These are phyloP conservation scores for Malurus alboscapulatus DNA, from an alignment of 2,113 vertebrate species.

Conservation along the genomic window DNA sequence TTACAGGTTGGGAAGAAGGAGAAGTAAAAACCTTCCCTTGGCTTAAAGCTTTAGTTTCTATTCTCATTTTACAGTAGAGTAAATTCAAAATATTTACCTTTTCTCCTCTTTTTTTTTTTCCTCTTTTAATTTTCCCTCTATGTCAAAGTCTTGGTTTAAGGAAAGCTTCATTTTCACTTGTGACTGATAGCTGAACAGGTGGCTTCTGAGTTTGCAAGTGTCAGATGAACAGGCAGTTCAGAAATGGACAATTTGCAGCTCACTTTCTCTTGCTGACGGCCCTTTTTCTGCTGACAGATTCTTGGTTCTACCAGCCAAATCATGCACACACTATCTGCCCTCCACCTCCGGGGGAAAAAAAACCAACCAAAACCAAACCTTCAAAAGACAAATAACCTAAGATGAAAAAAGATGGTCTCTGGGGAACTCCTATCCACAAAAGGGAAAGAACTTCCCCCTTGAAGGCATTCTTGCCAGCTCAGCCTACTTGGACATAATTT, in stretches of 20 bases:
- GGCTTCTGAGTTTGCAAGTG: slow-evolving; percentile 74
- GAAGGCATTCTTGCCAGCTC: slow-evolving; percentile 58
- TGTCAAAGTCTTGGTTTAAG: slow-evolving; percentile 78
- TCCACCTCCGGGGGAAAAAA: background rate
- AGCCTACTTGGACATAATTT: slow-evolving; percentile 44
- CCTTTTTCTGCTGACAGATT: slow-evolving; percentile 72
- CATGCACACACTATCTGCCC: slow-evolving; percentile 45
- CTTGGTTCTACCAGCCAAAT: slow-evolving; percentile 68
- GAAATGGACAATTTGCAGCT: slow-evolving; percentile 83
- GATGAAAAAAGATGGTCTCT: background rate
- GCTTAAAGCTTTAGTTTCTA: background rate
- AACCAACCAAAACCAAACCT: background rate
- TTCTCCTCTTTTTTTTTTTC: background rate
- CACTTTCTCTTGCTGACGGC: slow-evolving; percentile 74
- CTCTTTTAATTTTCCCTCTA: slow-evolving; percentile 44
- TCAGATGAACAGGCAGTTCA: slow-evolving; percentile 82
- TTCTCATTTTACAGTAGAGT: background rate
- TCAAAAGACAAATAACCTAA: background rate
- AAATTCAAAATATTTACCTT: slow-evolving; percentile 2
- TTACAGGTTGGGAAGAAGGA: background rate
- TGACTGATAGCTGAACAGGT: slow-evolving; percentile 91
- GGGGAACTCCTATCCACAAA: slow-evolving; percentile 4
- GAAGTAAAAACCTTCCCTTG: slow-evolving; percentile 5
- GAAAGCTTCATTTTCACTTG: slow-evolving; percentile 83
- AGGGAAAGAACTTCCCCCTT: slow-evolving; percentile 32